A percentile compares a stretch with the other conserved stretches of the same genome.
These are phyloP conservation scores for Amphimallon solstitiale DNA, from an alignment of 2,888 invertebrate genomes.

Conservation along the genomic window DNA sequence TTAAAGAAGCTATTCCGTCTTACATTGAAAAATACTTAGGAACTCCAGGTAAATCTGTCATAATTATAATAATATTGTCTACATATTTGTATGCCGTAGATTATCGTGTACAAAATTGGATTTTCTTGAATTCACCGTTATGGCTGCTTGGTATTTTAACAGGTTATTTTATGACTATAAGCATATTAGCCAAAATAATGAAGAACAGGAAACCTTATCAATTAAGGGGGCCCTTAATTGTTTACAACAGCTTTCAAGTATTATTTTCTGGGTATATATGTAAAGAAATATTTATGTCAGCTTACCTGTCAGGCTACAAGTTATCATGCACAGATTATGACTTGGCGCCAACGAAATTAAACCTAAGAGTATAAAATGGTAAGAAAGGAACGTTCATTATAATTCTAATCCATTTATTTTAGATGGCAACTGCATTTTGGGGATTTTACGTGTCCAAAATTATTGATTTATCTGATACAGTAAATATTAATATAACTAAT, in stretches of 20 bases:
- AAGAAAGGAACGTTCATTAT: neutral
- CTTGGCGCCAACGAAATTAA: conserved; percentile 70
- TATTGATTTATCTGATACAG: conserved; percentile 92
- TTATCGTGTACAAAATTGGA: conserved; percentile 81
- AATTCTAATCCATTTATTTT: conserved; percentile 49
- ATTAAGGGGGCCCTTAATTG: conserved; percentile 77
- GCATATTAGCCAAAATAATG: conserved; percentile 85
- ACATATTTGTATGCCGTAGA: conserved; percentile 61
- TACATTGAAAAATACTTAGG: conserved; percentile 43
- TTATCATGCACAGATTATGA: conserved; percentile 75
- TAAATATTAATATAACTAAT: conserved; percentile 64
- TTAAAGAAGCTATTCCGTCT: conserved; percentile 40
- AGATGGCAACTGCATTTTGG: conserved; percentile 92
- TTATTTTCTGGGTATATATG: conserved; percentile 79
- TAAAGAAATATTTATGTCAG: conserved; percentile 72
- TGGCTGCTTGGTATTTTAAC: conserved; percentile 81
- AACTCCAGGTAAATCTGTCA: conserved; percentile 40
- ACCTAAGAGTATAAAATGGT: conserved; percentile 67
- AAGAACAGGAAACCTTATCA: conserved; percentile 85
- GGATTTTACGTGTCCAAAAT: conserved; percentile 95
- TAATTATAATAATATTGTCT: neutral
- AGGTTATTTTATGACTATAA: conserved; percentile 79
- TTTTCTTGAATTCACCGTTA: conserved; percentile 83
- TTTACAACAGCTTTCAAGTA: conserved; percentile 88
- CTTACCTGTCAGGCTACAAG: conserved; percentile 76